phyloP scores from a whole-genome alignment of 2,113 vertebrate genomes.

The Noctilio leporinus region DNA sequence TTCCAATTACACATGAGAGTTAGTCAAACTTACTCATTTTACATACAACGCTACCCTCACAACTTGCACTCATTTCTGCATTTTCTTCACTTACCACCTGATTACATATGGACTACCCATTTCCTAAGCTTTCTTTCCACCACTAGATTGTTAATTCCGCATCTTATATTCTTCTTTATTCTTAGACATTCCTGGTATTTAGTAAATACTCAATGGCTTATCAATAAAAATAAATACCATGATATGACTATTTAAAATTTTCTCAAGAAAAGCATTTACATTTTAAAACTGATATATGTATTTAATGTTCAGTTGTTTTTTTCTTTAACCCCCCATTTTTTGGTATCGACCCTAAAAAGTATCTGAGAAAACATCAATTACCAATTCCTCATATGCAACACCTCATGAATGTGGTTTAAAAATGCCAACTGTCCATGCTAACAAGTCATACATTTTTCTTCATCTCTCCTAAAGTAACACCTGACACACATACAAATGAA shows the following conservation, averaged over 20 bases:
- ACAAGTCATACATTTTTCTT: neutral
- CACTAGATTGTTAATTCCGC: neutral
- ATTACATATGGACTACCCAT: neutral
- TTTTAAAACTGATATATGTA: neutral
- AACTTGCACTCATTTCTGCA: neutral
- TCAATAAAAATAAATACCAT: neutral
- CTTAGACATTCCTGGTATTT: neutral
- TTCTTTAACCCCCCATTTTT: conserved; percentile 18
- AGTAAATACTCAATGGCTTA: neutral
- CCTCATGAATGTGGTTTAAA: neutral
- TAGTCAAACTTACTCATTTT: neutral
- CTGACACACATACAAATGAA: neutral
- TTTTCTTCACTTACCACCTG: neutral
- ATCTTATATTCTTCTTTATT: neutral
- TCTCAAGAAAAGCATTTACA: neutral
- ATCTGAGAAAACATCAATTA: neutral
- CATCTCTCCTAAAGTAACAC: neutral
- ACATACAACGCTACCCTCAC: neutral
- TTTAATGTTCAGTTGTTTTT: neutral
- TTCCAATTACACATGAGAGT: no score
- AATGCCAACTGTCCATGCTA: neutral
- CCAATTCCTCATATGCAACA: neutral
- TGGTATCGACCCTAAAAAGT: neutral
- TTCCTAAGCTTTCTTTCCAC: neutral
- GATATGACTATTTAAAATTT: neutral